Evolutionary conservation across 2,113 vertebrate species (phyloP).

Genomic region (Pontoporia blainvillei): DNA sequence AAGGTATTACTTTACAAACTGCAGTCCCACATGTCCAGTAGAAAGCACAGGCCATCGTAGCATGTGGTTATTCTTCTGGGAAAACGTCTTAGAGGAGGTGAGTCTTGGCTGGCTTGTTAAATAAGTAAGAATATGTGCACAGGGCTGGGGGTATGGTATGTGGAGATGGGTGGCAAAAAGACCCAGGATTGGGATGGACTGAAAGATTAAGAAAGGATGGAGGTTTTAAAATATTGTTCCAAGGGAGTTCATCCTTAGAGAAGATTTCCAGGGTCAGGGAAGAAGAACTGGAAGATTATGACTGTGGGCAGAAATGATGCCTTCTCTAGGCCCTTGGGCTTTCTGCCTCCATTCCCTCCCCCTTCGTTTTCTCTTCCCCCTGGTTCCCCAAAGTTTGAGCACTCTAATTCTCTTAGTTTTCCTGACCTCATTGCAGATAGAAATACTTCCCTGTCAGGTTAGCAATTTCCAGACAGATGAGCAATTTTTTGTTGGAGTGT

Average conservation of each 20-base stretch:
- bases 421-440: neutral
- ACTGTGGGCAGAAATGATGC: neutral
- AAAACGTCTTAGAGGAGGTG: neutral
- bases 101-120: neutral
- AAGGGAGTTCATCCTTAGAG: neutral
- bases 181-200: neutral
- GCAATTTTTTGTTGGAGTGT: neutral
- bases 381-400: neutral
- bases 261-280: neutral
- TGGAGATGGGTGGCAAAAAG: neutral
- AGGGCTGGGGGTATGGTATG: neutral
- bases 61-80: neutral
- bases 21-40: neutral
- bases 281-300: neutral
- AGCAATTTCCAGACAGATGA: neutral
- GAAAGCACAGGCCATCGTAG: neutral
- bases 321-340: neutral
- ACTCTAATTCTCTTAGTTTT: neutral
- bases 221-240: neutral
- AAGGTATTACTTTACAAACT: conserved; percentile 1
- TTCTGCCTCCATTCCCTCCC: neutral
- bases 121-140: neutral
- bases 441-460: neutral
- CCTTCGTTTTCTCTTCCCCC: neutral
- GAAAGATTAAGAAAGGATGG: neutral